Base-by-base conservation (phyloP, 2,113 vertebrate species). In the Azemiops feae region DNA sequence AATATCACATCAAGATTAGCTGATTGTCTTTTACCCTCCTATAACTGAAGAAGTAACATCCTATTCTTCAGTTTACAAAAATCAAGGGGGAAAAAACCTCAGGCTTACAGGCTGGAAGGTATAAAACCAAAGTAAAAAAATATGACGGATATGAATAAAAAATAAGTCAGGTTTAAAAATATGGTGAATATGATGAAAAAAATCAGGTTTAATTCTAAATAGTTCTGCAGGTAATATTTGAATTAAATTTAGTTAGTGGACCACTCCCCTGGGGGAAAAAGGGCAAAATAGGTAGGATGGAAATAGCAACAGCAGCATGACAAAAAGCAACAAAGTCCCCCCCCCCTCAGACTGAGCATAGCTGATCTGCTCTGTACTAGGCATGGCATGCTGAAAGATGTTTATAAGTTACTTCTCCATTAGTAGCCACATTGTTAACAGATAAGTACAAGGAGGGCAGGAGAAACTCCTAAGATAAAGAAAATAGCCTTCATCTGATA, bases 401-500 rank as follows among this genome's bases (percentile, higher is more conserved):
- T 23, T 23, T 58, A 34, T 39, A 3, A 45, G 55, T 57, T 89
- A 45, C 43, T 64, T 25, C 43, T 89, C 57, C 57, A 25, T 60
- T 27, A 23, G n/a, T 27, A 25, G 22, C 54, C 53, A 88, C 1
- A 54, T 87, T 50, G 27, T 87, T 87, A 50, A 54, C 1, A 25
- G 4, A 14, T 30, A 58, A 43, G 2, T 7, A 11, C 5, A 45
- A 39, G 12, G 55, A 45, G 55, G 5, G 30, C 9, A 7, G 25
- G 12, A 81, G 22, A 85, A n/a, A 55, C 50, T 43, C 52, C 52
- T 30, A 54, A 53, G 20, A 25, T 85, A n/a, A 85, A 91, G 3
- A 22, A 81, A 89, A 92, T 55, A 81, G 52, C 57, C 91, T 94
- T 95, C 93, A 97, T 97, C 96, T 92, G 91, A 81, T 74, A 54